These are phyloP conservation scores for Taurulus bubalis DNA, from an alignment of 2,113 vertebrate genomes.

Conservation along the genomic window DNA sequence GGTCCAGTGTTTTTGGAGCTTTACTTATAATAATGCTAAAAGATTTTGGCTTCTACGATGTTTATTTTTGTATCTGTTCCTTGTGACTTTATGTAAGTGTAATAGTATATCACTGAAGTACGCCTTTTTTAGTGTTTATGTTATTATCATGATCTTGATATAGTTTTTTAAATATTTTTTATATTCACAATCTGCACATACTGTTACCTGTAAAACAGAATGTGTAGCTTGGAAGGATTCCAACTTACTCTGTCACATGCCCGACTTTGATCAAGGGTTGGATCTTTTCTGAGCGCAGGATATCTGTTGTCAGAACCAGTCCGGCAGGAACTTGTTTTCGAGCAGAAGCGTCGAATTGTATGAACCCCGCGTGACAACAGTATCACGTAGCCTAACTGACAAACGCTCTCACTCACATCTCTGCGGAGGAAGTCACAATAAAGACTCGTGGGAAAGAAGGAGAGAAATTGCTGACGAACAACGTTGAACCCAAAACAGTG, in stretches of 20 bases:
- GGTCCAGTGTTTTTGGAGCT: background rate
- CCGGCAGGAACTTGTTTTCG: slow-evolving; percentile 54
- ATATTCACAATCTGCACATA: too few species aligned
- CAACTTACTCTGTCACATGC: slow-evolving; percentile 6
- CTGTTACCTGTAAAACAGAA: background rate
- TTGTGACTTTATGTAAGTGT: background rate
- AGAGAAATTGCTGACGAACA: slow-evolving; percentile 59
- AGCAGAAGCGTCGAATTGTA: slow-evolving; percentile 32
- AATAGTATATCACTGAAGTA: background rate
- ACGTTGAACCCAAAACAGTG: slow-evolving; percentile 38
- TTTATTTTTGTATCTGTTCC: background rate
- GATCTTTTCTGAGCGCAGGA: background rate
- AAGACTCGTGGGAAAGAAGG: slow-evolving; percentile 55
- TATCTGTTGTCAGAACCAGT: slow-evolving; percentile 68
- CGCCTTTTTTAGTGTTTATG: background rate
- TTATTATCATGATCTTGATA: background rate
- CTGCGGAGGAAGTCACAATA: slow-evolving; percentile 1
- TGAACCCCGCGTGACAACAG: slow-evolving; percentile 64
- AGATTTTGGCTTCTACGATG: background rate
- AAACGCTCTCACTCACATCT: slow-evolving; percentile 24
- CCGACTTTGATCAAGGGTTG: slow-evolving; percentile 4
- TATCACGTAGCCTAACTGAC: slow-evolving; percentile 66
- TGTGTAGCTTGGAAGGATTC: background rate
- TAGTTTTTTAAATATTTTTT: background rate
- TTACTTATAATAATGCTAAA: background rate